phyloP scores from a whole-genome alignment of 2,113 vertebrate genomes.

The Alethe castanea region DNA sequence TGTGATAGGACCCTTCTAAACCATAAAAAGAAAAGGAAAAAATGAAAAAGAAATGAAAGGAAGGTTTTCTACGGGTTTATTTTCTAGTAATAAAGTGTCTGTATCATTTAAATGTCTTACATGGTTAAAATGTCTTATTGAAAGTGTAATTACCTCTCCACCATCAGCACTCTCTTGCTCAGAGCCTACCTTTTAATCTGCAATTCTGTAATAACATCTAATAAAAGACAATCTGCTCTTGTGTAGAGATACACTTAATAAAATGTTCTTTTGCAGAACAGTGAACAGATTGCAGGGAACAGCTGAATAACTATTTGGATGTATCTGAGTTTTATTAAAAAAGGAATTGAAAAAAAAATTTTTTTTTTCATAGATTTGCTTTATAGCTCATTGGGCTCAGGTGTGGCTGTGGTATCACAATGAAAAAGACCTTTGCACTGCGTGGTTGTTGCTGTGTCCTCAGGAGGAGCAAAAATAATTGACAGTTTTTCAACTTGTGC shows the following conservation, averaged over 20 bases:
- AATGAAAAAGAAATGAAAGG: background rate
- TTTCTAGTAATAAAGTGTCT: background rate
- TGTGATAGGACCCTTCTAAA: background rate
- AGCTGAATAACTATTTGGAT: background rate
- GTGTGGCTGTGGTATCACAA: background rate
- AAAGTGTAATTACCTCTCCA: background rate
- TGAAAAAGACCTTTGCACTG: slow-evolving; percentile 57
- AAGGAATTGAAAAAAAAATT: background rate
- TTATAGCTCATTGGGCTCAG: background rate
- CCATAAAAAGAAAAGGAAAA: rapidly evolving
- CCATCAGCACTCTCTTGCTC: background rate
- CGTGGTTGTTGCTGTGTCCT: background rate
- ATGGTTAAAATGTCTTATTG: background rate
- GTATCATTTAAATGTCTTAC: background rate
- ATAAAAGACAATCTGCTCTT: background rate
- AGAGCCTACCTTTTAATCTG: background rate
- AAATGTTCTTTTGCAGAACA: background rate
- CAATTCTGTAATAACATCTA: background rate
- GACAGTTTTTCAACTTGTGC: background rate
- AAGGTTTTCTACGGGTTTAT: background rate
- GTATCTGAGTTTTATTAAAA: background rate
- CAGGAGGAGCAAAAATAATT: background rate
- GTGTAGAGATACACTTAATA: background rate
- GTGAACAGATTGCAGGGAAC: background rate
- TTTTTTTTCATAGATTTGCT: background rate